phyloP scores from a whole-genome alignment of 2,888 invertebrate species.

The Entomobrya proxima region DNA sequence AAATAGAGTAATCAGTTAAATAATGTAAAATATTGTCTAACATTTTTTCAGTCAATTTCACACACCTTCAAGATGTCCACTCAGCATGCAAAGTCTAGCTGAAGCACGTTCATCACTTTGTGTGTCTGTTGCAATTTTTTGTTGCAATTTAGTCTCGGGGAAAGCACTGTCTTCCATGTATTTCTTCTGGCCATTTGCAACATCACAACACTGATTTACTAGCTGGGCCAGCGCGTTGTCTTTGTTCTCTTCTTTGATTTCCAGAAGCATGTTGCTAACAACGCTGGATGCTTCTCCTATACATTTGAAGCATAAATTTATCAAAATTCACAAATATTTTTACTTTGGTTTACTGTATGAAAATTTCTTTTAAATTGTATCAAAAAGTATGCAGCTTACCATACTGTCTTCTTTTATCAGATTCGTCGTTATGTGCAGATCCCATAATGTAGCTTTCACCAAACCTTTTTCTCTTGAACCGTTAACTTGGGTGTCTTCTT shows the following conservation, averaged over 20 bases:
- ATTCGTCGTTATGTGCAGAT: too few relatives aligned
- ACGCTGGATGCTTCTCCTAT: background rate
- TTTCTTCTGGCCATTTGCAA: slow-evolving; percentile 36
- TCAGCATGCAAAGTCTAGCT: slow-evolving; percentile 44
- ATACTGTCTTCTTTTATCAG: too few relatives aligned
- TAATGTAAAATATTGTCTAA: background rate
- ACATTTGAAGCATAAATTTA: too few relatives aligned
- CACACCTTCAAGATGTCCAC: slow-evolving; percentile 68
- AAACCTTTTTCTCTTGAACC: too few relatives aligned
- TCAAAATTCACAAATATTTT: too few relatives aligned
- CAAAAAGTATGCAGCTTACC: too few relatives aligned
- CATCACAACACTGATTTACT: slow-evolving; percentile 46
- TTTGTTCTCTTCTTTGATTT: slow-evolving; percentile 47
- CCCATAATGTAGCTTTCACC: too few relatives aligned
- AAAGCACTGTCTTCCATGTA: slow-evolving; percentile 54
- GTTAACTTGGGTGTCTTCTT: too few relatives aligned
- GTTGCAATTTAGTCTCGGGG: slow-evolving; percentile 62
- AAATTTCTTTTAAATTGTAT: too few relatives aligned
- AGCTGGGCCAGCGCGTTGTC: slow-evolving; percentile 42
- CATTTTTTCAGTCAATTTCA: background rate
- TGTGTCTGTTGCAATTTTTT: slow-evolving; percentile 66
- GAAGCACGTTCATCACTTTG: slow-evolving; percentile 46
- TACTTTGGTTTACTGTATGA: too few relatives aligned
- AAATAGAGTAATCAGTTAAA: too few relatives aligned
- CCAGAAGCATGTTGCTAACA: slow-evolving; percentile 20